Conservation (phyloP, 2,113 vertebrate genomes). For the Protobothrops mucrosquamatus region DNA sequence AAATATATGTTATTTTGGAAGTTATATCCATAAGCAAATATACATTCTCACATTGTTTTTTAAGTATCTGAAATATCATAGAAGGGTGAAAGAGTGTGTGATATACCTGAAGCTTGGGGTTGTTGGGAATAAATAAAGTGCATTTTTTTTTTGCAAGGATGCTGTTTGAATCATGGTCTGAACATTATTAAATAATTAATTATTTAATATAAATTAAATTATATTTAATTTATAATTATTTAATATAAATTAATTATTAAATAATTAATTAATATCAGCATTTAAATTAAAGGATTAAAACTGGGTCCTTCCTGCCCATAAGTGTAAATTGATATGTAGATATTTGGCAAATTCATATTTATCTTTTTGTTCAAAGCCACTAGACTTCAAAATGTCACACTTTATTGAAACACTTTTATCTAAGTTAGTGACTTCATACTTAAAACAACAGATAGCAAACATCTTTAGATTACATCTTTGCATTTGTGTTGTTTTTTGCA, state of each 20-base stretch:
- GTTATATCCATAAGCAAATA: not conserved
- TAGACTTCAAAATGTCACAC: not conserved
- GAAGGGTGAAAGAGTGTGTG: constrained; percentile 12
- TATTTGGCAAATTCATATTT: not conserved
- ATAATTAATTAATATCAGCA: fast-evolving
- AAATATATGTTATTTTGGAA: constrained; percentile 51
- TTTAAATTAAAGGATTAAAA: not conserved
- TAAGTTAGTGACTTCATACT: not conserved
- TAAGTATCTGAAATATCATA: constrained; percentile 17
- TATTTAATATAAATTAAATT: too few species aligned
- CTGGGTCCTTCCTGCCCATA: not conserved
- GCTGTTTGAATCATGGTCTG: not conserved
- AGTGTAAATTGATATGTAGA: not conserved
- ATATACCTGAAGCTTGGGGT: not conserved
- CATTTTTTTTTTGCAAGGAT: not conserved
- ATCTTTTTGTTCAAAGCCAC: not conserved
- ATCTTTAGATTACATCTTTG: not conserved
- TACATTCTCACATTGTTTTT: not conserved
- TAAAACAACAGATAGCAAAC: not conserved
- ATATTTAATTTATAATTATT: too few species aligned
- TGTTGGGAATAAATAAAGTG: not conserved
- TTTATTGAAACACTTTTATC: not conserved
- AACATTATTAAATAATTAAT: not conserved
- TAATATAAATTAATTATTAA: too few species aligned
- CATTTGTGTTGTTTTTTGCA: not conserved